These are phyloP conservation scores for Heliconius charithonia DNA, from an alignment of 2,888 invertebrate genomes.

Conservation along the genomic window DNA sequence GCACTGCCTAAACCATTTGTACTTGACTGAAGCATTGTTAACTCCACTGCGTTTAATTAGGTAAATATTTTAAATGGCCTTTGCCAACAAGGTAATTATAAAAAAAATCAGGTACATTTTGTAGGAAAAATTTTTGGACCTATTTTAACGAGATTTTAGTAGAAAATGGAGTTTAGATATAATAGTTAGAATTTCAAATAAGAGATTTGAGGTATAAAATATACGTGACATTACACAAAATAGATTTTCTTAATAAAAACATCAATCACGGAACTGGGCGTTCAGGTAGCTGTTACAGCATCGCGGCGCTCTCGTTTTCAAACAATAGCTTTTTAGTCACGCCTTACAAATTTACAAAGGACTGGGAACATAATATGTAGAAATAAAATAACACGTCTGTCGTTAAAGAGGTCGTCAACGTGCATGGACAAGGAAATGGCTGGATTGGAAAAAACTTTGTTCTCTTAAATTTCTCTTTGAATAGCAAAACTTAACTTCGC, in stretches of 20 bases:
- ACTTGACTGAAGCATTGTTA: conserved; percentile 19
- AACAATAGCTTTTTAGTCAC: conserved; percentile 58
- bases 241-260: conserved; percentile 11
- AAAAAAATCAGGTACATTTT: not conserved
- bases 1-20: conserved; percentile 15
- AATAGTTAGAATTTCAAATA: not conserved
- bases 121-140: not conserved
- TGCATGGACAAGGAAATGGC: conserved; percentile 19
- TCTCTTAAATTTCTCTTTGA: not conserved
- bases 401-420: conserved; percentile 41
- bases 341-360: conserved; percentile 54
- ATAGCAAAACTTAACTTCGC: no score
- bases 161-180: not conserved
- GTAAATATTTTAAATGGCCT: conserved; percentile 11
- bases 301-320: conserved; percentile 44
- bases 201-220: not conserved
- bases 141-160: not conserved
- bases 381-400: conserved; percentile 47
- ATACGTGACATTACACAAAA: conserved; percentile 17
- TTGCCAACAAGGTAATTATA: not conserved
- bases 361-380: conserved; percentile 50
- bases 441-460: conserved; percentile 3
- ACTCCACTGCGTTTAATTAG: not conserved
- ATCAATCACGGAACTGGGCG: conserved; percentile 33
- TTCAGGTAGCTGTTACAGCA: conserved; percentile 46